phyloP scores from a whole-genome alignment of 2,113 vertebrate genomes.

The Lampris megalopsis region DNA sequence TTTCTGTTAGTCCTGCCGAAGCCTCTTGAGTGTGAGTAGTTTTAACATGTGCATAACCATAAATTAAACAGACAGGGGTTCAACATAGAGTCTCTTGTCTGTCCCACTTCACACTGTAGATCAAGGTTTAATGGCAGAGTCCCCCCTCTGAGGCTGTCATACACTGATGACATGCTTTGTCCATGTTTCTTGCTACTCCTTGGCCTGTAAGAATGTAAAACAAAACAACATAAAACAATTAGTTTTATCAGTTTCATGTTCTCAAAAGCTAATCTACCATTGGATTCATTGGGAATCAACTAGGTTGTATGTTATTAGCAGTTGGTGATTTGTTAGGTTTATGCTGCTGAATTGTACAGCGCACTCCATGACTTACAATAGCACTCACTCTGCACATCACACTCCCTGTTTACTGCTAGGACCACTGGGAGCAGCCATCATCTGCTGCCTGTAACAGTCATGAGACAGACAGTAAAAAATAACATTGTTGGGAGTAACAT shows the following conservation, averaged over 20 bases:
- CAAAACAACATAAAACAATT: background rate
- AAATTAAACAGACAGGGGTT: background rate
- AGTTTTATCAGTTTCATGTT: background rate
- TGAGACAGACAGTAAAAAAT: background rate
- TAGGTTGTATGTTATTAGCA: too few relatives aligned
- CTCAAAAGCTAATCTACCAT: too few relatives aligned
- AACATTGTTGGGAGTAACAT: background rate
- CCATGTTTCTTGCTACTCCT: slow-evolving; percentile 1
- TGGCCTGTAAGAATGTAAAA: slow-evolving; percentile 34
- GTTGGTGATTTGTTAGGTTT: too few relatives aligned
- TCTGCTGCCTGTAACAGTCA: slow-evolving; percentile 73
- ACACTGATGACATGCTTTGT: background rate
- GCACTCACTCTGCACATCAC: slow-evolving; percentile 60
- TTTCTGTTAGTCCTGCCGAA: background rate
- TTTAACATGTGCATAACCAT: background rate
- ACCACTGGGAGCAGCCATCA: slow-evolving; percentile 71
- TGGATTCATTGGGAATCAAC: too few relatives aligned
- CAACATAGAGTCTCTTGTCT: background rate
- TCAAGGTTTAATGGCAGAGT: slow-evolving; percentile 3
- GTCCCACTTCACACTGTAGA: background rate
- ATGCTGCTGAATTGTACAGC: too few relatives aligned
- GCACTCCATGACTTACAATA: background rate
- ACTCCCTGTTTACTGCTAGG: slow-evolving; percentile 72
- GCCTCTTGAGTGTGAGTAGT: slow-evolving; percentile 15
- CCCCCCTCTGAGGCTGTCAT: background rate